Evolutionary conservation across 2,797 vertebrate genomes (phyloP), one percentile per base, ranked within the genome.

Genomic region (Semotilus atromaculatus): DNA sequence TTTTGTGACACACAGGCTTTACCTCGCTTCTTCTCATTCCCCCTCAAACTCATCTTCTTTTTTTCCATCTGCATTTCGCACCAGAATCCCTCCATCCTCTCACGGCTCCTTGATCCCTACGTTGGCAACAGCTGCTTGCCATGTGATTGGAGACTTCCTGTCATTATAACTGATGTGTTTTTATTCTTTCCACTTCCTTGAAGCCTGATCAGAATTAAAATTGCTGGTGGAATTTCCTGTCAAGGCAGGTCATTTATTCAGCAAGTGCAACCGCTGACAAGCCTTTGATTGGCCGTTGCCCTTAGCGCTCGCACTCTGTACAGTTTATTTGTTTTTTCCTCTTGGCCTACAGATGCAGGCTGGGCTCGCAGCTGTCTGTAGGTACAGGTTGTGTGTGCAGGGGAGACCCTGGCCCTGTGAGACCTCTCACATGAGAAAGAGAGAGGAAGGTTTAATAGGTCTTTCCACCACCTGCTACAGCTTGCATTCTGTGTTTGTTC

Each of bases 101-200:
- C 93, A 92, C 92, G 93, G 92, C 93, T 95, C 92, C 92, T 93
- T 94, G 93, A 93, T 93, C 64, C 90, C 90, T 94, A 90, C 91
- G 91, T 92, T 95, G 96, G 96, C 96, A 94, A 96, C 97, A 98
- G 97, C 97, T 99, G 97, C 95, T 96, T 92, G 93, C 97, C 97
- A 97, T 97, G 98, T 98, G 97, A 99, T 97, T 96, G 94, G 94
- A 94, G 96, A 97, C 96, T 97, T 99, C 97, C 97, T 97, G 97
- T 98, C 97, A 97, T 96, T 97, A 97, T 98, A 98, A 98, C 97
- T 96, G 97, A 98, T 98, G 96, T 97, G 96, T 97, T 97, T 97
- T 97, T 97, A 97, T 97, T 97, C 96, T 95, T 95, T 95, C 95
- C 96, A 95, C 95, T 96, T 96, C 96, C 96, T 96, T 96, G 94